Percentiles rank a stretch among this genome's conserved stretches.
phyloP scores from a whole-genome alignment of 1,140 invertebrate species.

The Pogonomyrmex barbatus region DNA sequence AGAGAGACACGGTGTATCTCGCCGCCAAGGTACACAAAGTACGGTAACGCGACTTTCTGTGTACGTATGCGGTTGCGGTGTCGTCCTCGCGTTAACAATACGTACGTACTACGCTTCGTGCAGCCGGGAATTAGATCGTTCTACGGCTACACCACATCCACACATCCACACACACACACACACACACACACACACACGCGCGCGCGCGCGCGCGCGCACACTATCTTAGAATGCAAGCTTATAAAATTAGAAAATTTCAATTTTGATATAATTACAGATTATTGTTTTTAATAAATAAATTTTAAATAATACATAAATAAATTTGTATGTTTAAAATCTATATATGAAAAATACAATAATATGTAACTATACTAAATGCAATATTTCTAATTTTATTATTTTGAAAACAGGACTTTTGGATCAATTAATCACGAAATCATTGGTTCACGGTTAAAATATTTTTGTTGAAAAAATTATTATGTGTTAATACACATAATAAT shows the following conservation, averaged over 20 bases:
- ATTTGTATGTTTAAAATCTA: no score
- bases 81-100: slow-evolving; percentile 59
- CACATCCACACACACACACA: background rate
- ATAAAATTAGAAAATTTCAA: background rate
- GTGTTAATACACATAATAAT: no score
- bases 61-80: slow-evolving; percentile 52
- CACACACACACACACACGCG: no score
- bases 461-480: no score
- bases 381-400: no score
- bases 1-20: slow-evolving; percentile 15
- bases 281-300: background rate
- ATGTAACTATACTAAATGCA: no score
- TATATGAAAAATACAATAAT: no score
- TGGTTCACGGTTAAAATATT: no score
- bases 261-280: background rate
- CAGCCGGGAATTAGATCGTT: slow-evolving; percentile 64
- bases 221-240: background rate
- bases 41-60: slow-evolving; percentile 61
- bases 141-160: slow-evolving; percentile 8
- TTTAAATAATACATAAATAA: background rate
- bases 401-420: no score
- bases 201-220: background rate
- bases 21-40: slow-evolving; percentile 46
- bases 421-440: no score
- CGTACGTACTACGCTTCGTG: slow-evolving; percentile 48